These are phyloP conservation scores for Drosophila prostipennis DNA, from an alignment of 2,888 invertebrate genomes.

Conservation along the genomic window DNA sequence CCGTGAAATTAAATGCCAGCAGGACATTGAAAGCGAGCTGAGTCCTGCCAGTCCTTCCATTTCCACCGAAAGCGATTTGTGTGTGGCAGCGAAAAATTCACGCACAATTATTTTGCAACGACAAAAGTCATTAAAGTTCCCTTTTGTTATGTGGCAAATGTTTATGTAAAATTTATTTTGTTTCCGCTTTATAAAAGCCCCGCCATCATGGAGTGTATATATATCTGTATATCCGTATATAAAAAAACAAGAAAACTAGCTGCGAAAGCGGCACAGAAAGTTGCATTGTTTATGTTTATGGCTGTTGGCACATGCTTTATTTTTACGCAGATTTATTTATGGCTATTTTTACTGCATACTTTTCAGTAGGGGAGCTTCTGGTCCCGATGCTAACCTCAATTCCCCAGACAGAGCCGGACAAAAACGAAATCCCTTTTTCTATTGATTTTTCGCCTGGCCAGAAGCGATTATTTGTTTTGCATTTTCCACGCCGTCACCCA, in stretches of 20 bases:
- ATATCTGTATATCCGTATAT: no score
- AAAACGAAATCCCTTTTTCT: constrained; percentile 42
- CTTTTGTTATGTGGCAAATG: constrained; percentile 56
- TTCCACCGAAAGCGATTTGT: constrained; percentile 17
- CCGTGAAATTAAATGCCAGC: constrained; percentile 79
- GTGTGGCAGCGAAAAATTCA: constrained; percentile 58
- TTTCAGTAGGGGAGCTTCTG: constrained; percentile 20
- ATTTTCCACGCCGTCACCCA: constrained; percentile 54
- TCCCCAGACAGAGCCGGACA: constrained; percentile 33
- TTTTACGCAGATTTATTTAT: constrained; percentile 56
- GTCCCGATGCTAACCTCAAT: constrained; percentile 35
- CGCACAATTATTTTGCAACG: constrained; percentile 77
- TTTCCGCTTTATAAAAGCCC: constrained; percentile 56
- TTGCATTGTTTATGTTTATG: constrained; percentile 56
- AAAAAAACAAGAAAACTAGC: constrained; percentile 25
- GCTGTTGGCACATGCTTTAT: constrained; percentile 57
- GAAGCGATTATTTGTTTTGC: constrained; percentile 53
- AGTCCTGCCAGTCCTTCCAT: constrained; percentile 24
- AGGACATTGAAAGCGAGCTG: constrained; percentile 69
- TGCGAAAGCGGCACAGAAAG: constrained; percentile 38
- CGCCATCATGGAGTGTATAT: constrained; percentile 1
- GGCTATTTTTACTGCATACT: constrained; percentile 53
- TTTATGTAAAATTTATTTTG: constrained; percentile 66
- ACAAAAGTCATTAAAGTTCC: constrained; percentile 75
- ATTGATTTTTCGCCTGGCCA: constrained; percentile 46